These are phyloP conservation scores for Aromia moschata DNA, from an alignment of 2,888 invertebrate species.

Conservation along the genomic window DNA sequence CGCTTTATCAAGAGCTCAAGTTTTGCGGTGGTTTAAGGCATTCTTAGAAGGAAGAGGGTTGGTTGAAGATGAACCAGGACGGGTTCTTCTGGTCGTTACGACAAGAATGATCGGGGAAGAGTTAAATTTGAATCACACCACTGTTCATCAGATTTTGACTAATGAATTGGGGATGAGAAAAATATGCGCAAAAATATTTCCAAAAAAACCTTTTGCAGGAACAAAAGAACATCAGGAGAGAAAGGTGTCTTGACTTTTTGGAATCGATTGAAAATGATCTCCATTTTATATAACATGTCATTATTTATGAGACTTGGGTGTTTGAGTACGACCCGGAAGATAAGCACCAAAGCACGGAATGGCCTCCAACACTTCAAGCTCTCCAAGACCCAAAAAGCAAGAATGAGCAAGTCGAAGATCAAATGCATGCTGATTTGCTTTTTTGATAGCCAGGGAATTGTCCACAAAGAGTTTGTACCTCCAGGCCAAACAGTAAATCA, in stretches of 20 bases:
- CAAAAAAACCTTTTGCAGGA: not conserved
- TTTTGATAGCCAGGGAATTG: conserved; percentile 21
- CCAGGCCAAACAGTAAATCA: conserved; percentile 1
- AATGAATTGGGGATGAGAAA: not conserved
- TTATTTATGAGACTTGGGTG: not conserved
- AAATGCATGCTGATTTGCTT: conserved; percentile 18
- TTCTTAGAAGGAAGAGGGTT: not conserved
- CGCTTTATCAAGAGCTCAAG: not conserved
- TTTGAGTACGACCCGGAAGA: conserved; percentile 15
- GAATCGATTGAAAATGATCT: conserved; percentile 17
- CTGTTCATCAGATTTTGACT: conserved; percentile 2
- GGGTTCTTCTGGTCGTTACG: not conserved
- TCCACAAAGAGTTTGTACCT: conserved; percentile 22
- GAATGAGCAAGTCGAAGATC: conserved; percentile 11
- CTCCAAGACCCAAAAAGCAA: conserved; percentile 13
- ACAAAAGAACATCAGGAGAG: not conserved
- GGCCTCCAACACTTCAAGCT: no score
- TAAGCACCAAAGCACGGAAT: conserved; percentile 7
- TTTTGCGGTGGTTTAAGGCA: not conserved
- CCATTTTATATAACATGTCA: conserved; percentile 29
- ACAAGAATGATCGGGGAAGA: not conserved
- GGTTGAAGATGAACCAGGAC: not conserved
- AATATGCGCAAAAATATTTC: not conserved
- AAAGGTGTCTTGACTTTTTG: conserved; percentile 4
- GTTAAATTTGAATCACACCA: not conserved